Evolutionary conservation across 2,797 vertebrate species (phyloP), one percentile per base, ranked within the genome.

Genomic region (Acestrorhynchus altus): DNA sequence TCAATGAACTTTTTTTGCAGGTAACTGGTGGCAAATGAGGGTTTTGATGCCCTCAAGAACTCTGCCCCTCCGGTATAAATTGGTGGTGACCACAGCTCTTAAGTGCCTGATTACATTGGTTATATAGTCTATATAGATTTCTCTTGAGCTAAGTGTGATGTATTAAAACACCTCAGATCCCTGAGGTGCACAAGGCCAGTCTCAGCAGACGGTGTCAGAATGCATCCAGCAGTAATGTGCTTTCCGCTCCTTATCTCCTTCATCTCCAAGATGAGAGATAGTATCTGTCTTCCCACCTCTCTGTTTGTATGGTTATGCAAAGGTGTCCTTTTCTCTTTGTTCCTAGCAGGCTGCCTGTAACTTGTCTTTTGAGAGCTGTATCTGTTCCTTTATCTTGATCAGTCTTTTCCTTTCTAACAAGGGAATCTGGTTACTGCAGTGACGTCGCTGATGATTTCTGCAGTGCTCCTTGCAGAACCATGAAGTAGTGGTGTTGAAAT

Each of bases 241-340:
- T 18, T 69, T 8, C 16, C 46, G 31, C 12, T 20, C 1, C 15
- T 44, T 8, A 31, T 74, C 39, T 40, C 13, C 31, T 42, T 35
- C 46, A 47, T 72, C 52, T 72, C 54, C 66, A 22, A 60, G 39
- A 59, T 75, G 44, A 75, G 47, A 52, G 57, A 79, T 47, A 47
- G 7, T 26, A 63, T 81, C 60, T 4, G 67, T 54, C 39, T 70
- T 70, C 26, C 35, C 24, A 35, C 67, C 52, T 46, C 15, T 59
- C 24, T 42, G 18, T 40, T 47, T 72, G 69, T 72, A 20, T 72
- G 52, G 24, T 28, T 73, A 57, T 35, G 42, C 22, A 18, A 40
- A 16, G 0, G 52, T 15, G 6, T 72, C 44, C 46, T 10, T 4
- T 44, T 67, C 63, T 65, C 59, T 18, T 61, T 18, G 59, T 61